Conservation (phyloP, 2,888 invertebrate species). For the Drosophila fulvimacula region DNA sequence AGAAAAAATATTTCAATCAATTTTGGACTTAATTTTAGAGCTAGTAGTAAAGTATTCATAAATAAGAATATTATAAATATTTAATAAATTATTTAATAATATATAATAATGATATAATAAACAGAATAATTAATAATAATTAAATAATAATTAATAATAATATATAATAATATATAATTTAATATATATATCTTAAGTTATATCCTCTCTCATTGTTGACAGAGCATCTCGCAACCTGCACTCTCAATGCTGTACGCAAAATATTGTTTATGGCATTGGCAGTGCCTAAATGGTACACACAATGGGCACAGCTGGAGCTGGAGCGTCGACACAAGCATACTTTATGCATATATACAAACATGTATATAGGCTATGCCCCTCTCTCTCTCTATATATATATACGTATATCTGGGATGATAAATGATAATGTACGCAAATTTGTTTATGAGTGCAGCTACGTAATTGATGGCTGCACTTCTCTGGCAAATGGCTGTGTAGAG, state of each 20-base stretch:
- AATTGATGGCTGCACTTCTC: constrained; percentile 55
- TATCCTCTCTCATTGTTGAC: neutral
- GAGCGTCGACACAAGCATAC: constrained; percentile 16
- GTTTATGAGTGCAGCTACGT: constrained; percentile 60
- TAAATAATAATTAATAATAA: no score
- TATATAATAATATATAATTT: no score
- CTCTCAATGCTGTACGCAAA: constrained; percentile 22
- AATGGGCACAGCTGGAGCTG: constrained; percentile 67
- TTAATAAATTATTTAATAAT: no score
- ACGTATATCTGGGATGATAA: constrained; percentile 52
- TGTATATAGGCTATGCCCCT: neutral
- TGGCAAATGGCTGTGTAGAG: constrained; percentile 8
- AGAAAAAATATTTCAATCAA: no score
- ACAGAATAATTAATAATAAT: no score
- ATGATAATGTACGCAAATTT: constrained; percentile 72
- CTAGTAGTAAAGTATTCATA: no score
- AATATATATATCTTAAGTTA: neutral
- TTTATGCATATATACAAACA: neutral
- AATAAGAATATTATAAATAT: no score
- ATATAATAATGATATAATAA: no score
- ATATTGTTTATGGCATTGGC: constrained; percentile 38
- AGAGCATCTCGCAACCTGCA: constrained; percentile 7
- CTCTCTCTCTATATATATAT: neutral
- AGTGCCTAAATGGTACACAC: constrained; percentile 47
- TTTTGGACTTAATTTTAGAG: no score